These are phyloP conservation scores for Polyommatus icarus DNA, from an alignment of 2,888 invertebrate species.

Conservation along the genomic window DNA sequence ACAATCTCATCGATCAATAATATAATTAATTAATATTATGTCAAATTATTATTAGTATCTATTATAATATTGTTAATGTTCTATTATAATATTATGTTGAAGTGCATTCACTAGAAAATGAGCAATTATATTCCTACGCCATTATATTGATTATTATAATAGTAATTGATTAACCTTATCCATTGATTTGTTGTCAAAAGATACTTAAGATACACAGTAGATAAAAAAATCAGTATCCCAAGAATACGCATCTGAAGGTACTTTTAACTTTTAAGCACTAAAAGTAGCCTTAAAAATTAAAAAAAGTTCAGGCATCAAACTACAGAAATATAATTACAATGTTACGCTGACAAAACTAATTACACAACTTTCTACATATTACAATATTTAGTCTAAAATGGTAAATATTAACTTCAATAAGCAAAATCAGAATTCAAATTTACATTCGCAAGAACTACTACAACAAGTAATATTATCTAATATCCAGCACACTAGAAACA, in stretches of 20 bases:
- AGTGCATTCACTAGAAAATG: too few relatives aligned
- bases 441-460: not conserved
- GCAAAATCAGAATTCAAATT: not conserved
- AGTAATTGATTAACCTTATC: too few relatives aligned
- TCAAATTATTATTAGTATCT: not conserved
- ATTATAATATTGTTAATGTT: too few relatives aligned
- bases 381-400: not conserved
- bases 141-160: too few relatives aligned
- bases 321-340: not conserved
- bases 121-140: too few relatives aligned
- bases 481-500: slow-evolving; percentile 4
- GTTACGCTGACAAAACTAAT: not conserved
- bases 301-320: not conserved
- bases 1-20: not conserved
- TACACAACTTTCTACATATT: not conserved
- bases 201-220: too few relatives aligned
- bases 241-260: too few relatives aligned
- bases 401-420: not conserved
- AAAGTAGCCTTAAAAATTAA: not conserved
- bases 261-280: too few relatives aligned
- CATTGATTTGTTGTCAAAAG: too few relatives aligned
- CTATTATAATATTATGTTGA: too few relatives aligned
- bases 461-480: not conserved
- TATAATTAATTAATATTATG: not conserved
- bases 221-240: too few relatives aligned